A percentile compares a stretch with the other conserved stretches of the same genome.
These are phyloP conservation scores for Drymonia ruficornis DNA, from an alignment of 2,888 invertebrate species.

Conservation along the genomic window DNA sequence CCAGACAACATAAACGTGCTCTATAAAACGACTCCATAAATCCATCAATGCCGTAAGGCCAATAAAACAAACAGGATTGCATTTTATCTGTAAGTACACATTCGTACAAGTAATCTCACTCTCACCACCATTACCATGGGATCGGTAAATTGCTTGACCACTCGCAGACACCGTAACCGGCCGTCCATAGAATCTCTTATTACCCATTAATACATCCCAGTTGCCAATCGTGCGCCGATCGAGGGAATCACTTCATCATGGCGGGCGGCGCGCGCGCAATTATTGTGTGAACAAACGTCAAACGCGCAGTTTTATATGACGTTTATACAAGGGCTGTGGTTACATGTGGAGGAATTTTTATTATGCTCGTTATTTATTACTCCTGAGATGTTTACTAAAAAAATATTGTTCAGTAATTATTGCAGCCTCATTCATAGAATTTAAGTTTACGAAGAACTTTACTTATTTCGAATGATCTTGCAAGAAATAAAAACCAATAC, in stretches of 20 bases:
- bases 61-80: constrained; percentile 3
- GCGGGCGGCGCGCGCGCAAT: constrained; percentile 41
- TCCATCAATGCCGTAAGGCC: constrained; percentile 1
- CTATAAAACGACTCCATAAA: neutral
- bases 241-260: constrained; percentile 65
- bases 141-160: constrained; percentile 46
- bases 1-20: neutral
- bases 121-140: constrained; percentile 28
- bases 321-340: constrained; percentile 1
- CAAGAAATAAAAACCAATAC: no score
- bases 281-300: constrained; percentile 49
- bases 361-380: neutral
- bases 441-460: no score
- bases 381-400: neutral
- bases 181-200: constrained; percentile 46
- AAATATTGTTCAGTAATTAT: neutral
- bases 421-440: neutral
- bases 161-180: constrained; percentile 52
- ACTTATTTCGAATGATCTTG: no score
- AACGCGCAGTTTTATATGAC: constrained; percentile 40
- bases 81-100: constrained; percentile 2
- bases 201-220: constrained; percentile 58
- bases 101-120: constrained; percentile 4
- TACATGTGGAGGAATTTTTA: constrained; percentile 1
- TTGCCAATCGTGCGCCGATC: constrained; percentile 49